A percentile compares a stretch with the other conserved stretches of the same genome.
These are phyloP conservation scores for Pangasius larnaudii DNA, from an alignment of 2,797 vertebrate species.

Conservation along the genomic window DNA sequence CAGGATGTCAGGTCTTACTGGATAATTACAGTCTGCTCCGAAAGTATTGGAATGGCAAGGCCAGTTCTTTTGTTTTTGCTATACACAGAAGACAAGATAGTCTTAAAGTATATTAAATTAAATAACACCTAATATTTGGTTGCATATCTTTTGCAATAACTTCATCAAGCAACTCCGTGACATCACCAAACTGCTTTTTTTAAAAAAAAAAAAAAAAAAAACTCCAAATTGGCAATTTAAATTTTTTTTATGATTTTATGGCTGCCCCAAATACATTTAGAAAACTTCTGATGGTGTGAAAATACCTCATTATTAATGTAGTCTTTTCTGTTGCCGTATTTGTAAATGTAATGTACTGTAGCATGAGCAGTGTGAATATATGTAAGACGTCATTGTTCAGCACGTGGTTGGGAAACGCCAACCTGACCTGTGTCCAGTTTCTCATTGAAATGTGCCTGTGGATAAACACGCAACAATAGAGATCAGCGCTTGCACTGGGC, in stretches of 20 bases:
- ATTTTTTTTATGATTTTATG: not conserved
- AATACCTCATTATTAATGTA: not conserved
- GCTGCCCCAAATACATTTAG: not conserved
- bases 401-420: not conserved
- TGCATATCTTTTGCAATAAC: no score
- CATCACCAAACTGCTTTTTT: not conserved
- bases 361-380: not conserved
- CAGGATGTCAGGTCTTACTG: not conserved
- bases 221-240: not conserved
- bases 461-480: not conserved
- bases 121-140: no score
- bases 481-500: not conserved
- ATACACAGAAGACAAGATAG: not conserved
- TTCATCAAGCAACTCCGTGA: no score
- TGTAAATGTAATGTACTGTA: not conserved
- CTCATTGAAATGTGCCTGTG: not conserved
- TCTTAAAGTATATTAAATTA: no score
- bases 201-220: not conserved
- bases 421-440: not conserved
- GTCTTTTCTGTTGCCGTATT: not conserved
- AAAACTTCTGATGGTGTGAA: not conserved
- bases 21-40: not conserved
- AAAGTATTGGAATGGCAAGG: not conserved
- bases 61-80: not conserved
- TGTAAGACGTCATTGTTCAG: no score